Conservation (phyloP, 2,113 vertebrate species). For the Tautogolabrus adspersus region DNA sequence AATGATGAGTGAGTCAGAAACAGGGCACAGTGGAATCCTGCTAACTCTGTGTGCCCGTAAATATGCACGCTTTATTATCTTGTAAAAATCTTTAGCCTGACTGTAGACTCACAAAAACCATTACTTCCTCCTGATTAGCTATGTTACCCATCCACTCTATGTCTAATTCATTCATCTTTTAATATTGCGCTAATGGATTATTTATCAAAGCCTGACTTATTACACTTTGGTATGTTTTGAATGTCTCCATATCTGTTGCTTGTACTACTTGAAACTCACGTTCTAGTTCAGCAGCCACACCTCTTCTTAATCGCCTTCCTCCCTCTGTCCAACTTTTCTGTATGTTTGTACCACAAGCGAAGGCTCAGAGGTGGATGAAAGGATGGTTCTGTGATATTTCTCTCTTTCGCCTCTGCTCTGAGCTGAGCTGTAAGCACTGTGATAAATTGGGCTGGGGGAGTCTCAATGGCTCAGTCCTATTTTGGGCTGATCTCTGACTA, state of each 20-base stretch:
- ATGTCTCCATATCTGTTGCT: slow-evolving; percentile 25
- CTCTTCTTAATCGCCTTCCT: slow-evolving; percentile 16
- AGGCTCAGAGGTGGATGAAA: slow-evolving; percentile 77
- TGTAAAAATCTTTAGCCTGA: background rate
- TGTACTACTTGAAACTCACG: background rate
- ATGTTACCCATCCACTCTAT: slow-evolving; percentile 7
- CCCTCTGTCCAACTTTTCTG: slow-evolving; percentile 22
- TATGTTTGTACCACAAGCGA: slow-evolving; percentile 52
- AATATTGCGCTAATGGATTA: slow-evolving; percentile 48
- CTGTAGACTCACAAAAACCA: background rate
- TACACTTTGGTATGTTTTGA: slow-evolving; percentile 20
- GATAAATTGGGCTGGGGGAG: slow-evolving; percentile 67
- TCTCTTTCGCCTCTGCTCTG: slow-evolving; percentile 50
- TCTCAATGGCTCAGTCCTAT: slow-evolving; percentile 78
- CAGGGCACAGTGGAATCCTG: background rate
- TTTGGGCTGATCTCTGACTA: slow-evolving; percentile 67
- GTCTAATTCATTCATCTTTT: slow-evolving; percentile 55
- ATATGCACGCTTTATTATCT: slow-evolving; percentile 15
- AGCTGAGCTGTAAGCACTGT: slow-evolving; percentile 52
- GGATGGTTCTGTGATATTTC: slow-evolving; percentile 62
- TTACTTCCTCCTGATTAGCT: slow-evolving; percentile 14
- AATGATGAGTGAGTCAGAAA: background rate
- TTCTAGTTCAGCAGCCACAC: slow-evolving; percentile 18
- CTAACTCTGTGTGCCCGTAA: slow-evolving; percentile 13
- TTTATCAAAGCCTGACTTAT: slow-evolving; percentile 36